Conservation (phyloP, 2,113 vertebrate species). For the Agelaius phoeniceus region DNA sequence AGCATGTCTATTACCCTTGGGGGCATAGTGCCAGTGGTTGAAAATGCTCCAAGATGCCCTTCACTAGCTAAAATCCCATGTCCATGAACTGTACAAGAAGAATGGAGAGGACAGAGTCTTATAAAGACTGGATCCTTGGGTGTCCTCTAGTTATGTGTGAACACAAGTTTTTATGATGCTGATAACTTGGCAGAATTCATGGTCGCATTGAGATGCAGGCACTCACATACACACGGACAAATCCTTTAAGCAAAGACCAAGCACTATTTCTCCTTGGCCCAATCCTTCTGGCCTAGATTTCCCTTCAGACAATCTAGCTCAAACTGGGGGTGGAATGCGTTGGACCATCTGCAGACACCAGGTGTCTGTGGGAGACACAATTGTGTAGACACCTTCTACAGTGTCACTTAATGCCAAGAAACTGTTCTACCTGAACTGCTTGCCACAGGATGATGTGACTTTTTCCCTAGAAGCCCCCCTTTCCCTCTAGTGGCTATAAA, state of each 20-base stretch:
- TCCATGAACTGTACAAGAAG: neutral
- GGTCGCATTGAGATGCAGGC: neutral
- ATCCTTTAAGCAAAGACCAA: neutral
- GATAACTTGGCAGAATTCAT: neutral
- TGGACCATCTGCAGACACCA: neutral
- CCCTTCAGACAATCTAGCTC: neutral
- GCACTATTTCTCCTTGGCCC: neutral
- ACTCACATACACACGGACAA: neutral
- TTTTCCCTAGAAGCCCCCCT: neutral
- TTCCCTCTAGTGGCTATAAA: constrained; percentile 20
- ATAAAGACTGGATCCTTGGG: neutral
- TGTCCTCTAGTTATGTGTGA: neutral
- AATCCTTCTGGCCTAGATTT: neutral
- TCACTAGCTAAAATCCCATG: neutral
- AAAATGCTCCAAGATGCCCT: neutral
- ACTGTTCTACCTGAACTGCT: neutral
- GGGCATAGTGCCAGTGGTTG: neutral
- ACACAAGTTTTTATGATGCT: neutral
- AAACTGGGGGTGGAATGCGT: neutral
- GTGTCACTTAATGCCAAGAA: neutral
- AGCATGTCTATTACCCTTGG: neutral
- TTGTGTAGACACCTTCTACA: neutral
- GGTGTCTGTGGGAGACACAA: neutral
- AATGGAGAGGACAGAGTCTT: neutral
- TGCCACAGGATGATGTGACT: neutral